Evolutionary conservation across 2,888 invertebrate genomes (phyloP), one percentile per base, ranked within the genome.

Genomic region (Apamea anceps): DNA sequence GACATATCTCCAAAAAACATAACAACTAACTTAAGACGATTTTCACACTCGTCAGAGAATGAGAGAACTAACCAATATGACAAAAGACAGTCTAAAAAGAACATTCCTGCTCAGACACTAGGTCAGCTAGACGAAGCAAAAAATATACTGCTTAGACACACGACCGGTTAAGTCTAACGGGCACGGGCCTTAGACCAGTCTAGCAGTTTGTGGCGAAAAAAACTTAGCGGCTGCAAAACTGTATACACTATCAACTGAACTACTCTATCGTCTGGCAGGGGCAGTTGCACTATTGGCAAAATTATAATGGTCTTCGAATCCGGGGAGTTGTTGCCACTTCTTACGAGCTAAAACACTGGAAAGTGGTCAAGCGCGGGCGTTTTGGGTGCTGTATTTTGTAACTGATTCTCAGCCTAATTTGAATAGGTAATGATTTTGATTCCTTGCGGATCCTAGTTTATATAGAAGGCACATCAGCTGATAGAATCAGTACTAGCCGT

Each of bases 121-220:
- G 78, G 72, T 68, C 65, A 83, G 60, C 8, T 1, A 70, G 42
- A 70, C 12, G 12, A 82, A 68, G 28, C 18, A n/a, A 79, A 82
- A 81, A n/a, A 37, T n/a, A 37, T 32, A 76, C n/a, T 57, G 18
- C 62, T 72, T 42, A 48, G 37, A 45, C n/a, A 75, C 42, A 42
- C 48, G 54, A 81, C 77, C 67, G 71, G 67, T 71, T 71, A 28
- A 63, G 28, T 45, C 25, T 81, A 78, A 73, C 65, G 60, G 78
- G 60, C 15, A 57, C n/a, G 28, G 32, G 21, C n/a, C 48, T 68
- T 60, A 82, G 60, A 78, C 70, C 51, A 60, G 78, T 73, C 72
- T 65, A 71, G 72, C 51, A 83, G 68, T 37, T 21, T 18, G 45
- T 62, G 65, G 13, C 57, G 42, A 21, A 45, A 60, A 73, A 57